Evolutionary conservation across 2,113 vertebrate genomes (phyloP).

Genomic region (Erinaceus europaeus): DNA sequence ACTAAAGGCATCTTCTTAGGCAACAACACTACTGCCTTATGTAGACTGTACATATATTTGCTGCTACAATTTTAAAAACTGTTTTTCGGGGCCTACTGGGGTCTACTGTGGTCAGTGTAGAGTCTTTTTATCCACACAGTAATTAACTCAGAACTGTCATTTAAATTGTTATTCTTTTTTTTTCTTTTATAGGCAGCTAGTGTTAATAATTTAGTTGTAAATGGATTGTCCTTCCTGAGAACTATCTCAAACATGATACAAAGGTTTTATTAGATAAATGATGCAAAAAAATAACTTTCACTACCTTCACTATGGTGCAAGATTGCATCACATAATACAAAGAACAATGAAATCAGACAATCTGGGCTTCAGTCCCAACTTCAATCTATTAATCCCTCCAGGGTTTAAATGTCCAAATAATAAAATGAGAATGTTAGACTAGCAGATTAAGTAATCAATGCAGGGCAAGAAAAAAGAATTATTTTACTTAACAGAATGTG

Average conservation of each 20-base stretch:
- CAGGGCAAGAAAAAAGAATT: not conserved
- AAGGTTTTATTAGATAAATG: constrained; percentile 1
- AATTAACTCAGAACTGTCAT: not conserved
- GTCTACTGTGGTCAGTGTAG: not conserved
- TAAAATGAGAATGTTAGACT: constrained; percentile 50
- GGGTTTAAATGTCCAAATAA: constrained; percentile 34
- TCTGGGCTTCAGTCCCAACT: constrained; percentile 29
- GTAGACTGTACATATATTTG: not conserved
- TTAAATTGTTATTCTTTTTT: not conserved
- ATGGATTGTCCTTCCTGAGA: not conserved
- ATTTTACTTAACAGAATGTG: not conserved
- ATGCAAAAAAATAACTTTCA: constrained; percentile 1
- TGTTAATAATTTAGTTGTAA: constrained; percentile 8
- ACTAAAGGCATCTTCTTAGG: not conserved
- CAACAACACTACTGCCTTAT: not conserved
- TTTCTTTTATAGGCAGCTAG: not conserved
- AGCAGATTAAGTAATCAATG: constrained; percentile 41
- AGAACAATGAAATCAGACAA: not conserved
- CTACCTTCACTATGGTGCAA: not conserved
- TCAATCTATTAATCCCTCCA: not conserved
- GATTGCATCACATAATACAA: not conserved
- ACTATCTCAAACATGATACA: not conserved
- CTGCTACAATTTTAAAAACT: not conserved
- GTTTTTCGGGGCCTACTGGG: not conserved
- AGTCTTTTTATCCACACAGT: not conserved